These are phyloP conservation scores for Lasioglossum villosulum DNA, from an alignment of 2,888 invertebrate species.

Conservation along the genomic window DNA sequence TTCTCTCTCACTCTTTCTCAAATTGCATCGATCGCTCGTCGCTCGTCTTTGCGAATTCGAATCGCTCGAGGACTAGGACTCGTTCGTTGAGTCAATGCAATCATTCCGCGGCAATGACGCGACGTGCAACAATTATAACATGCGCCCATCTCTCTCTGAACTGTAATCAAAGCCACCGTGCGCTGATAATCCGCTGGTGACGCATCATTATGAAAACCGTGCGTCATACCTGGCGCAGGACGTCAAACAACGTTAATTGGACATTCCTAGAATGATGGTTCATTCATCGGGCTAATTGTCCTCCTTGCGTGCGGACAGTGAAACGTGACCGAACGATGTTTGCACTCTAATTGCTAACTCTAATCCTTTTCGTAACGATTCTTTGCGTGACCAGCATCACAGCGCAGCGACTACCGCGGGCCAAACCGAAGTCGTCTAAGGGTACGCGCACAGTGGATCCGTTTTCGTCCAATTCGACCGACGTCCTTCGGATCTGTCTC, in stretches of 20 bases:
- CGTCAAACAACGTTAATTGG: slow-evolving; percentile 26
- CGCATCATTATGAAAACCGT: slow-evolving; percentile 40
- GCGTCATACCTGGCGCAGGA: slow-evolving; percentile 26
- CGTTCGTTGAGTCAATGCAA: slow-evolving; percentile 37
- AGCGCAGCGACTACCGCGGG: not conserved
- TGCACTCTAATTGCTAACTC: slow-evolving; percentile 4
- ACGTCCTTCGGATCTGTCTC: no score
- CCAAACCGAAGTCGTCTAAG: not conserved
- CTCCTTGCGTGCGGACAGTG: not conserved
- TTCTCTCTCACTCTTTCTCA: not conserved
- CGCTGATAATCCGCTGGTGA: slow-evolving; percentile 36
- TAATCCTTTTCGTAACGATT: not conserved
- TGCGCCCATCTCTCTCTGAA: slow-evolving; percentile 1
- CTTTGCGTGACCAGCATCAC: not conserved
- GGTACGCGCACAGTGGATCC: no score
- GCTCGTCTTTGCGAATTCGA: not conserved
- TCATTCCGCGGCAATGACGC: slow-evolving; percentile 47
- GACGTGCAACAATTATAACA: slow-evolving; percentile 39
- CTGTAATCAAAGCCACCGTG: slow-evolving; percentile 39
- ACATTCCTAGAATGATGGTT: slow-evolving; percentile 46
- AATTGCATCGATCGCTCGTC: slow-evolving; percentile 9
- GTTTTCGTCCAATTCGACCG: no score
- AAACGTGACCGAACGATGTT: not conserved
- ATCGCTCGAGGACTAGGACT: not conserved
- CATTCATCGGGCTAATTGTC: slow-evolving; percentile 30